Evolutionary conservation across 1,140 invertebrate genomes (phyloP).

Genomic region (Papilio glaucus): DNA sequence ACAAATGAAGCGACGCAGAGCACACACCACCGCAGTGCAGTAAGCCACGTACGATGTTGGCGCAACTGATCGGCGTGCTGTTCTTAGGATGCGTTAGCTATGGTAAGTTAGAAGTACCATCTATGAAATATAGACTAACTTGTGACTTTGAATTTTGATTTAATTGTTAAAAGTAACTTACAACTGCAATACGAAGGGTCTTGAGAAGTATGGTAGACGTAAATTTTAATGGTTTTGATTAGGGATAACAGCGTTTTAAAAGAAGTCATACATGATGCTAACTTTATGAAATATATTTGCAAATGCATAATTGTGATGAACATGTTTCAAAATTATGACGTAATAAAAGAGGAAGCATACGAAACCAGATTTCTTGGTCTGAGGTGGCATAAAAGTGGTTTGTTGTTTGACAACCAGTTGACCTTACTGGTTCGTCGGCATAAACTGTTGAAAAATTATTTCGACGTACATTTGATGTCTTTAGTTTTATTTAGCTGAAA

Average conservation of each 20-base stretch:
- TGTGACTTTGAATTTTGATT: no score
- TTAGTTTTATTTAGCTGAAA: no score
- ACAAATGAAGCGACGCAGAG: constrained; percentile 70
- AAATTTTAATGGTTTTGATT: no score
- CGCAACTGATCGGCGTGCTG: constrained; percentile 46
- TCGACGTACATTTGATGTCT: no score
- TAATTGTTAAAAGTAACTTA: no score
- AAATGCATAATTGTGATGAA: background rate
- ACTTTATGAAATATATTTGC: no score
- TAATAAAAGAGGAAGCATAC: background rate
- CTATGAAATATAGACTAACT: no score
- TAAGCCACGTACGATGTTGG: constrained; percentile 57
- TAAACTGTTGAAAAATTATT: no score
- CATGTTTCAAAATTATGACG: background rate
- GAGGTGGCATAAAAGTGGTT: constrained; percentile 13
- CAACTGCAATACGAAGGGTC: no score
- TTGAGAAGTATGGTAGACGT: no score
- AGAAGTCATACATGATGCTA: no score
- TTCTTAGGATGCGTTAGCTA: constrained; percentile 60
- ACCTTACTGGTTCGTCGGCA: background rate
- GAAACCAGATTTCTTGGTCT: constrained; percentile 6
- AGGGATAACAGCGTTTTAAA: no score
- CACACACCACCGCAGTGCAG: constrained; percentile 49
- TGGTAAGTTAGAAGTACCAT: constrained; percentile 52
- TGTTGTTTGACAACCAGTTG: constrained; percentile 8